These are phyloP conservation scores for Panagrolaimus sp. DNA, from an alignment of 1,140 invertebrate genomes.

Conservation along the genomic window DNA sequence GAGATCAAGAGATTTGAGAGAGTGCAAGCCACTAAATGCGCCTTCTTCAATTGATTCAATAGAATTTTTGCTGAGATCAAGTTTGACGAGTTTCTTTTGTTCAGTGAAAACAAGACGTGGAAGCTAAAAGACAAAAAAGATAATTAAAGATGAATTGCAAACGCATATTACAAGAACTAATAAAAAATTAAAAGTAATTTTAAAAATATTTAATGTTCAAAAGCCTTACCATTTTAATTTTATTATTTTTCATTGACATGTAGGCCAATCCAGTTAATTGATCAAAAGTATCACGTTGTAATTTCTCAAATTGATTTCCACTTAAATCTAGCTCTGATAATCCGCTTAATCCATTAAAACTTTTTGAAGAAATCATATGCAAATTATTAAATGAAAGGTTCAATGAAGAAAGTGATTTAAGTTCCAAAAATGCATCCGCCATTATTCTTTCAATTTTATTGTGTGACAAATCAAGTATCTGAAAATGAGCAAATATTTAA, in stretches of 20 bases:
- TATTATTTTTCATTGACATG: neutral
- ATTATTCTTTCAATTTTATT: constrained; percentile 8
- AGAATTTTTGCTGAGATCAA: neutral
- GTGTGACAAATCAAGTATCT: neutral
- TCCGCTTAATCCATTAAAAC: neutral
- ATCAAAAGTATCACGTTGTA: neutral
- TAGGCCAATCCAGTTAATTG: neutral
- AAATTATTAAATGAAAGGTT: neutral
- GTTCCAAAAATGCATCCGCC: neutral
- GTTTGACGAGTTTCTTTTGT: constrained; percentile 10
- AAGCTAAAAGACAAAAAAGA: neutral
- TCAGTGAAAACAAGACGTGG: constrained; percentile 5
- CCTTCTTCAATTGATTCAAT: neutral
- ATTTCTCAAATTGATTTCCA: neutral
- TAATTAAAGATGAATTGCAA: too few relatives aligned
- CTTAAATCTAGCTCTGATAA: constrained; percentile 11
- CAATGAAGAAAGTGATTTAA: neutral
- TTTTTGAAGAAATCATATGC: neutral
- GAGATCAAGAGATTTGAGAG: neutral
- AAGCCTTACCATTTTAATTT: neutral
- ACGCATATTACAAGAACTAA: too few relatives aligned
- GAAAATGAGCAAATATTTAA: neutral
- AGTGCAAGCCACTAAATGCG: neutral
- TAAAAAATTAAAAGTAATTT: too few relatives aligned
- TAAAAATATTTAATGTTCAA: too few relatives aligned